Conservation (phyloP, 2,113 vertebrate species). For the Cavia aperea region DNA sequence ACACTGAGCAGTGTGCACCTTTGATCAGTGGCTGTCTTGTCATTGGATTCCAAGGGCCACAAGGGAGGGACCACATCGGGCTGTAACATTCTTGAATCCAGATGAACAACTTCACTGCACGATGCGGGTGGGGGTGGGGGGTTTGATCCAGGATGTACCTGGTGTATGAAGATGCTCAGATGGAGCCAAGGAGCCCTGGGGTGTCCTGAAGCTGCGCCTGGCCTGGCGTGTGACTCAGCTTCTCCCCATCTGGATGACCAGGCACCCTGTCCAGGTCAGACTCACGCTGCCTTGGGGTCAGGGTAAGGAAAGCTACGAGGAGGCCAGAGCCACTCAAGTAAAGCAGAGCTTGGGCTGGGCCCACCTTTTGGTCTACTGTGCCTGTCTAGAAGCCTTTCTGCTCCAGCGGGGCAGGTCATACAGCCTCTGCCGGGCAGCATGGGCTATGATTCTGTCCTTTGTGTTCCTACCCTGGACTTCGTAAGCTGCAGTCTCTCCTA, state of each 20-base stretch:
- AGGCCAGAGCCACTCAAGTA: not conserved
- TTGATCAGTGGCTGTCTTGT: not conserved
- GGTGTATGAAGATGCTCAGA: not conserved
- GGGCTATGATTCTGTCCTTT: not conserved
- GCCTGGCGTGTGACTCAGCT: not conserved
- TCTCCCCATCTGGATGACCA: not conserved
- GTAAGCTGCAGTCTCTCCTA: not conserved
- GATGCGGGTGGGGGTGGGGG: too few species aligned
- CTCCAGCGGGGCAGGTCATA: not conserved
- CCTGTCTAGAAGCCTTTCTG: not conserved
- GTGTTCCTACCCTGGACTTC: not conserved
- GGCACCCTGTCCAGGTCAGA: not conserved
- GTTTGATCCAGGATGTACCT: not conserved
- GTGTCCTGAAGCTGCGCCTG: not conserved
- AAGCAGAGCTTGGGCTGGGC: not conserved
- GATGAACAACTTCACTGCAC: not conserved
- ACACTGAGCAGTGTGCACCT: too few species aligned
- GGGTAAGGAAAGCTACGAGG: not conserved
- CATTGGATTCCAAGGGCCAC: not conserved
- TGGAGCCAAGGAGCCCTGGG: not conserved
- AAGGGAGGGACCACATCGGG: not conserved
- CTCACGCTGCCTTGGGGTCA: not conserved
- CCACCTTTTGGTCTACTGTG: not conserved
- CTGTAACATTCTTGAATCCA: not conserved
- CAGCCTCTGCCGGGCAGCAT: rapidly evolving